A percentile compares a stretch with the other conserved stretches of the same genome.
Evolutionary conservation across 2,113 vertebrate genomes (phyloP).

Genomic region (Zapus hudsonius): DNA sequence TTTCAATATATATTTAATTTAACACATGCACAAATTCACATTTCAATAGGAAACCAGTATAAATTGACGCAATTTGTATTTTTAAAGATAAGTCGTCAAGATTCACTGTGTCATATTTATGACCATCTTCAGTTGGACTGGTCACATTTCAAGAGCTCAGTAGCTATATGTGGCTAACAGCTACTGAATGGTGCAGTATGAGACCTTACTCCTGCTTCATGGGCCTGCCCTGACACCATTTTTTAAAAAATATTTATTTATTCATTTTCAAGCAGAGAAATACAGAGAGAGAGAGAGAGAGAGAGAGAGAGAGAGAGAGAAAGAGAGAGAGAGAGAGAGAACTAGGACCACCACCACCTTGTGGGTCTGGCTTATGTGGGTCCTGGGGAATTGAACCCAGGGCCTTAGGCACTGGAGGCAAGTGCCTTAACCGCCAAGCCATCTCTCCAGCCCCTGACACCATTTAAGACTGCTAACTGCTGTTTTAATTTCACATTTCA

Average conservation of each 20-base stretch:
- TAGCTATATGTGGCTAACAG: background rate
- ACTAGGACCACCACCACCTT: no score
- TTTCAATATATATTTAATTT: background rate
- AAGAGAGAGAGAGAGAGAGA: no score
- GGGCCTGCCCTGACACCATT: background rate
- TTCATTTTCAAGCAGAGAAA: no score
- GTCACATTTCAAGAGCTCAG: background rate
- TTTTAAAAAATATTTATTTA: no score
- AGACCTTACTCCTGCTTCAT: background rate
- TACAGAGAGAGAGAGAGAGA: no score
- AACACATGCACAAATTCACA: background rate
- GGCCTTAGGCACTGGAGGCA: no score
- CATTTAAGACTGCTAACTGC: background rate
- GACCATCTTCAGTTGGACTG: background rate
- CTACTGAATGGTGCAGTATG: background rate
- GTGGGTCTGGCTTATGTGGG: no score
- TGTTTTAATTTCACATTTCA: background rate
- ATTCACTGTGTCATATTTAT: background rate
- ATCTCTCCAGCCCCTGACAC: no score
- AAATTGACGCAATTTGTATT: background rate
- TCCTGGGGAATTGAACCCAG: no score
- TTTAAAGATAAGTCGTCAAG: constrained; percentile 26
- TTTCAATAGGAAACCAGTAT: background rate
- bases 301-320: no score
- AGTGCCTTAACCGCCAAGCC: no score